A percentile compares a stretch with the other conserved stretches of the same genome.
These are phyloP conservation scores for Hyposoter didymator DNA, from an alignment of 2,888 invertebrate genomes.

Conservation along the genomic window DNA sequence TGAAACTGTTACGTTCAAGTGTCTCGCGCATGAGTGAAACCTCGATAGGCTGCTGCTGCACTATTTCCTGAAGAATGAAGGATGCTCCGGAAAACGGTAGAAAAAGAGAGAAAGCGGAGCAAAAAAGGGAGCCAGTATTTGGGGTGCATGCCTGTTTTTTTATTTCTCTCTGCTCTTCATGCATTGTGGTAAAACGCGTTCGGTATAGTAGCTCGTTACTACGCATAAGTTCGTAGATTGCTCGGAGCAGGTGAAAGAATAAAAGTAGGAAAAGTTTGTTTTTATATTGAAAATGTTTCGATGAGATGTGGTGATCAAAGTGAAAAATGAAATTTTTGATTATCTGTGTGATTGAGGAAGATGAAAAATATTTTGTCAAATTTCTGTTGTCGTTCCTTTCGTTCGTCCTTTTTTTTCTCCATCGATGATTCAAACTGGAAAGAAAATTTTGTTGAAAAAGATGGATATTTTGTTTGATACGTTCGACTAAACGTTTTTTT, in stretches of 20 bases:
- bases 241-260: not conserved
- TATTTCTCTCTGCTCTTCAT: not conserved
- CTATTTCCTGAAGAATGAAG: constrained; percentile 30
- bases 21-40: not conserved
- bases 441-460: no score
- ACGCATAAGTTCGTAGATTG: not conserved
- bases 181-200: constrained; percentile 1
- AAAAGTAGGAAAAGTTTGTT: not conserved
- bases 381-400: no score
- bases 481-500: no score
- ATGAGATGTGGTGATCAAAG: not conserved
- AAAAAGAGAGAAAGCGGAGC: not conserved
- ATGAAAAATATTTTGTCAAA: no score
- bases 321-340: not conserved
- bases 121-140: no score
- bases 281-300: not conserved
- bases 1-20: constrained; percentile 6
- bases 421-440: no score
- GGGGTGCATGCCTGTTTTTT: not conserved
- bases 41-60: constrained; percentile 14
- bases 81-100: constrained; percentile 7
- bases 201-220: not conserved
- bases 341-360: no score
- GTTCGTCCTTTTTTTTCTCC: no score
- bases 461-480: no score